Evolutionary conservation across 2,888 invertebrate species (phyloP).

Genomic region (Ellobium chinense): DNA sequence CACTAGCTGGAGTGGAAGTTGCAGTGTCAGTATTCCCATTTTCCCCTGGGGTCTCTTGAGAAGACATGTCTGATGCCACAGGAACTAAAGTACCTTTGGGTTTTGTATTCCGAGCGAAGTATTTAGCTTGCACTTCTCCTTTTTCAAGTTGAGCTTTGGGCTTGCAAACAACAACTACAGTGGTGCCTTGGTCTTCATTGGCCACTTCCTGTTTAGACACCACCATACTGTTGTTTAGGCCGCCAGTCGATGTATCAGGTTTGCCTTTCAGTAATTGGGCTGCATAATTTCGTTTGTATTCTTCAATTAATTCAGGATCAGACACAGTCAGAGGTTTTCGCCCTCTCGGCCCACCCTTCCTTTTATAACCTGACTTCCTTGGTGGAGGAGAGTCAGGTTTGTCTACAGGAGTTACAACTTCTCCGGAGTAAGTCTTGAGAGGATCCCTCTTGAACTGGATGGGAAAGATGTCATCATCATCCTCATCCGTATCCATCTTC

Average conservation of each 20-base stretch:
- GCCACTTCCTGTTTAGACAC: constrained; percentile 55
- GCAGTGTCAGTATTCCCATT: constrained; percentile 12
- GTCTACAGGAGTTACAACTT: constrained; percentile 47
- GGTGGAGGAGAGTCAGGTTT: constrained; percentile 40
- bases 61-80: constrained; percentile 19
- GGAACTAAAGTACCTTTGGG: constrained; percentile 50
- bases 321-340: constrained; percentile 48
- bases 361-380: constrained; percentile 33
- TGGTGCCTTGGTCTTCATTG: constrained; percentile 67
- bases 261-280: constrained; percentile 46
- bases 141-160: constrained; percentile 63
- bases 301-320: constrained; percentile 51
- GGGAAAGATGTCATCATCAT: constrained; percentile 49
- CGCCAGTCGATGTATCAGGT: constrained; percentile 42
- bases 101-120: constrained; percentile 51
- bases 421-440: constrained; percentile 50
- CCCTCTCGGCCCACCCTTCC: constrained; percentile 35
- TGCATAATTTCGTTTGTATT: constrained; percentile 53
- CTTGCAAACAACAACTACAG: constrained; percentile 70
- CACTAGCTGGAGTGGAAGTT: background rate
- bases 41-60: constrained; percentile 20
- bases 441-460: constrained; percentile 47
- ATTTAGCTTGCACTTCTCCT: constrained; percentile 61
- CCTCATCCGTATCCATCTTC: constrained; percentile 2
- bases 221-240: constrained; percentile 52